Percentiles rank a stretch among this genome's conserved stretches.
Conservation (phyloP, 2,888 invertebrate species). For the Mactromeris polynyma region DNA sequence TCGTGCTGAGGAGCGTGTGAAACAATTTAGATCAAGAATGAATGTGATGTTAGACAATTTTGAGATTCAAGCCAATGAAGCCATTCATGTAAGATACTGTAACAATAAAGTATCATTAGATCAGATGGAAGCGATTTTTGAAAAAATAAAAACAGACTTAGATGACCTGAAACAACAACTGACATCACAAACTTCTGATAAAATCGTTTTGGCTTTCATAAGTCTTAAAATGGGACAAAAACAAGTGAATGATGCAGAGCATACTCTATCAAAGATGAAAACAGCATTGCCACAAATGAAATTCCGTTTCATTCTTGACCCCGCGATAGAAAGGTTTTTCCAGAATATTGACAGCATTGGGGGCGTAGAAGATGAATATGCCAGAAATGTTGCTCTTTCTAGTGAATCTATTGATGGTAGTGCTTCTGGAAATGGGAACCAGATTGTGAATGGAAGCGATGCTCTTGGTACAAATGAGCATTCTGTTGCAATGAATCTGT, state of each 20-base stretch:
- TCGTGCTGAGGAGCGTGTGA: not conserved
- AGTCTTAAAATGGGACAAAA: not conserved
- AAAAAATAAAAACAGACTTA: not conserved
- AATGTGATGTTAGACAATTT: not conserved
- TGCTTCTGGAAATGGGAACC: not conserved
- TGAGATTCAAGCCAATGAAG: not conserved
- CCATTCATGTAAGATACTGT: not conserved
- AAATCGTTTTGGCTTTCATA: not conserved
- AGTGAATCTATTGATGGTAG: not conserved
- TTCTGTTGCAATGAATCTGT: not conserved
- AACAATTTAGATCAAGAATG: not conserved
- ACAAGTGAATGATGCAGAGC: not conserved
- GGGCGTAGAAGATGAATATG: not conserved
- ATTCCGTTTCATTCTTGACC: not conserved
- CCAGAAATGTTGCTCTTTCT: not conserved
- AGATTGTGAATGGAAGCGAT: not conserved
- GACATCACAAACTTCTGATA: not conserved
- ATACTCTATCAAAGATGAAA: not conserved
- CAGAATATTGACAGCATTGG: not conserved
- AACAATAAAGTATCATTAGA: not conserved
- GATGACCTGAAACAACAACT: not conserved
- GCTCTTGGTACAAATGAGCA: not conserved
- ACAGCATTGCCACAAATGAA: not conserved
- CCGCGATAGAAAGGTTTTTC: not conserved
- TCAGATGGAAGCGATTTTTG: not conserved